Base-by-base conservation (phyloP, 2,797 vertebrate genomes). In the Notolepis coatsorum region DNA sequence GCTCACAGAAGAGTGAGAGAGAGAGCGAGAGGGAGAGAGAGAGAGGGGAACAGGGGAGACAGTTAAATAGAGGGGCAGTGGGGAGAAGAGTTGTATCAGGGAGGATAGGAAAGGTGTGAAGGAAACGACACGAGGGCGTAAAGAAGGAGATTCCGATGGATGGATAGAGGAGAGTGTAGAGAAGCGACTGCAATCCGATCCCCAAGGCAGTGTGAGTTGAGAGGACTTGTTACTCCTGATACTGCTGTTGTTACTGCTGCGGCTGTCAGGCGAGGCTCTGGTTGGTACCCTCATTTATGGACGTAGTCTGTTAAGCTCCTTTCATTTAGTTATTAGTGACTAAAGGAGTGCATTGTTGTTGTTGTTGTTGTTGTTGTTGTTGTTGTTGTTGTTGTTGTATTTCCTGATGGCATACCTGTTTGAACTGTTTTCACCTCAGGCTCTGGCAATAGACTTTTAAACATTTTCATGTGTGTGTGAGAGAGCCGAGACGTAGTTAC, bases 101-200 rank as follows among this genome's bases (percentile, higher is more conserved):
- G 56, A 68, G 78, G 67, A 62, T 51, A 43, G n/a, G 53, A 71
- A 73, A 80, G 73, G 75, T 84, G 78, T 73, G 73, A 80, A 61
- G 71, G 49, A 76, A n/a, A 54, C 62, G 45, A 48, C 51, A 55
- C 62, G 68, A 57, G 71, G 52, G 73, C 71, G 67, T 10, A 66
- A 61, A 79, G 8, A 38, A 87, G 54, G 75, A 68, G 74, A 79
- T 23, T 65, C 58, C 37, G 81, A 82, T 77, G 80, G 80, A 81
- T 75, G 77, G 65, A 86, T 61, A 23, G 37, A 66, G 50, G 58
- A 42, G 42, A 65, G 50, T 65, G 81, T 61, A 68, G 60, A 76
- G 57, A 71, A 63, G 17, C 64, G 60, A 39, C 71, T 60, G 66
- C 66, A 69, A 75, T 51, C 66, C 33, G 80, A 78, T 66, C 75